Evolutionary conservation across 2,797 vertebrate species (phyloP).

Genomic region (Dermochelys coriacea): DNA sequence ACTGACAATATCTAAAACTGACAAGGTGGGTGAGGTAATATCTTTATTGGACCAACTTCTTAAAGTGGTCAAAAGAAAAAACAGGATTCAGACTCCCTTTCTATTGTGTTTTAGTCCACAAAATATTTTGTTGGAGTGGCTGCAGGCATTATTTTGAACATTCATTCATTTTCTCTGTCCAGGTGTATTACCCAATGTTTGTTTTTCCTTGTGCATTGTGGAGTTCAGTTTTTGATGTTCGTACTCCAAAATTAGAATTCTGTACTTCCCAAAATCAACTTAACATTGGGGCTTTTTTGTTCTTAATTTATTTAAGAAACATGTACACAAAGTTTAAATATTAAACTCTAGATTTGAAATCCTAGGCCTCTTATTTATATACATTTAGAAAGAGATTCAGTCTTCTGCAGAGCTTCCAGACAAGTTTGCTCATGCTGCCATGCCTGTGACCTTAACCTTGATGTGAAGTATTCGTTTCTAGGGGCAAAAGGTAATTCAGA

Average conservation of each 20-base stretch:
- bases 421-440: neutral
- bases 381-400: neutral
- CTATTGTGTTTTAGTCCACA: neutral
- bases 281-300: neutral
- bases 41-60: neutral
- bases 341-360: neutral
- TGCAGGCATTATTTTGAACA: slow-evolving; percentile 29
- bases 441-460: accelerated
- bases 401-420: neutral
- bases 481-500: slow-evolving; percentile 19
- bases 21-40: neutral
- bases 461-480: neutral
- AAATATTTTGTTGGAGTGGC: slow-evolving; percentile 3
- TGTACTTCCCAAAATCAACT: neutral
- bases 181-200: neutral
- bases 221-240: neutral
- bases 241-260: slow-evolving; percentile 1
- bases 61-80: neutral
- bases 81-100: neutral
- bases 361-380: neutral
- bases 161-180: slow-evolving; percentile 20
- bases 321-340: neutral
- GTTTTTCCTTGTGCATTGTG: slow-evolving; percentile 15
- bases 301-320: slow-evolving; percentile 19
- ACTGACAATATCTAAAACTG: neutral